phyloP scores from a whole-genome alignment of 1,140 invertebrate species.

The Drosophila nebulosa region DNA sequence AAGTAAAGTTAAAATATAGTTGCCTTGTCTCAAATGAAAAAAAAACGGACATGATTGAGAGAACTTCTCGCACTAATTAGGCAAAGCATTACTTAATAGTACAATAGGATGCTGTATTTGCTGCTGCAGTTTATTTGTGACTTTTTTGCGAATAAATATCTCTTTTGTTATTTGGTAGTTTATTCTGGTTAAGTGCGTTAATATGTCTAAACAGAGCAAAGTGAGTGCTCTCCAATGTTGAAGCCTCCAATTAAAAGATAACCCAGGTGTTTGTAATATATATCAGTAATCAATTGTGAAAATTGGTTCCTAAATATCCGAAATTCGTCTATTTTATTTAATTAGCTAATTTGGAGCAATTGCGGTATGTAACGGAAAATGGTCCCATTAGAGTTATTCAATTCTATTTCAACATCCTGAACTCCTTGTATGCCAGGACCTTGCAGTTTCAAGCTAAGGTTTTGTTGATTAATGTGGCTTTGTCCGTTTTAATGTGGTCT shows the following conservation, averaged over 20 bases:
- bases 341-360: conserved; percentile 87
- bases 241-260: conserved; percentile 81
- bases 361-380: conserved; percentile 96
- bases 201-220: conserved; percentile 91
- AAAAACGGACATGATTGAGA: conserved; percentile 98
- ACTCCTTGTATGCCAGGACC: conserved; percentile 91
- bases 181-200: conserved; percentile 85
- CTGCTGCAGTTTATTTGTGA: conserved; percentile 94
- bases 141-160: conserved; percentile 95
- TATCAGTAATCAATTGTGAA: conserved; percentile 91
- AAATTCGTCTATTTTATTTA: conserved; percentile 90
- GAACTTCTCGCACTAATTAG: conserved; percentile 89
- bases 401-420: conserved; percentile 91
- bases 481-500: conserved; percentile 74
- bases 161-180: conserved; percentile 82
- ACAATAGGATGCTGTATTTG: conserved; percentile 97
- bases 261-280: conserved; percentile 82
- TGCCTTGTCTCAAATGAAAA: conserved; percentile 98
- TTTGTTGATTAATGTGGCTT: conserved; percentile 84
- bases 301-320: conserved; percentile 95
- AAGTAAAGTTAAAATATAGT: conserved; percentile 97
- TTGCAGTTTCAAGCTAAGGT: conserved; percentile 86
- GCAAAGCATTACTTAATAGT: conserved; percentile 93
- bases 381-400: conserved; percentile 91
- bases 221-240: conserved; percentile 81